phyloP scores from a whole-genome alignment of 1,140 invertebrate species.

The Euwallacea fornicatus region DNA sequence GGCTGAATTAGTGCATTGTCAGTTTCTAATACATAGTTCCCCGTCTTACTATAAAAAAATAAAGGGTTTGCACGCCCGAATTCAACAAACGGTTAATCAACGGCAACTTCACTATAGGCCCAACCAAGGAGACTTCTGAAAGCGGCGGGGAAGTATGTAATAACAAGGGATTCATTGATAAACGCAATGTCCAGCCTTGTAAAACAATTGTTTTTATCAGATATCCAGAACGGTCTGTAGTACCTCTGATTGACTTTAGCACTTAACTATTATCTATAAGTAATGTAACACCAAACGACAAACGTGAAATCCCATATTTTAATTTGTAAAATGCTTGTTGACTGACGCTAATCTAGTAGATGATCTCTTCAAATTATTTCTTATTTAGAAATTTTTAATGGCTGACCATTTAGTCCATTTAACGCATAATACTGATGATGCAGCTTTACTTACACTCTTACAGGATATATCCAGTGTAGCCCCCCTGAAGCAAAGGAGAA shows the following conservation, averaged over 20 bases:
- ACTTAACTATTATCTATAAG: slow-evolving; percentile 22
- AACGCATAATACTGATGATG: slow-evolving; percentile 20
- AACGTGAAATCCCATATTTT: slow-evolving; percentile 16
- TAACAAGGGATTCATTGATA: slow-evolving; percentile 22
- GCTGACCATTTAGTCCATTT: slow-evolving; percentile 25
- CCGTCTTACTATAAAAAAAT: neutral
- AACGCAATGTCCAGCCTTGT: slow-evolving; percentile 35
- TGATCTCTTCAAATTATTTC: slow-evolving; percentile 9
- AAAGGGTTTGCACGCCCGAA: neutral
- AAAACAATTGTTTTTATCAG: slow-evolving; percentile 36
- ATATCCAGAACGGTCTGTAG: slow-evolving; percentile 11
- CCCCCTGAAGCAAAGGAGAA: slow-evolving; percentile 27
- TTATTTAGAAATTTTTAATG: slow-evolving; percentile 21
- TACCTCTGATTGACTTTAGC: slow-evolving; percentile 36
- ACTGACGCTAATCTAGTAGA: slow-evolving; percentile 34
- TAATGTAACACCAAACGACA: slow-evolving; percentile 35
- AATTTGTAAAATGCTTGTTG: slow-evolving; percentile 18
- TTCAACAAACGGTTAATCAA: too few relatives aligned
- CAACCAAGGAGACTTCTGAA: too few relatives aligned
- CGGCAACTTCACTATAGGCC: too few relatives aligned
- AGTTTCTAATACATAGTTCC: neutral
- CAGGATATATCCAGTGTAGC: slow-evolving; percentile 37
- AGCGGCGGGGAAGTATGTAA: slow-evolving; percentile 6
- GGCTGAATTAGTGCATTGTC: slow-evolving; percentile 2
- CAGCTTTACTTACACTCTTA: slow-evolving; percentile 23